Conservation (phyloP, 2,888 invertebrate species). For the Dynastes hyllus region DNA sequence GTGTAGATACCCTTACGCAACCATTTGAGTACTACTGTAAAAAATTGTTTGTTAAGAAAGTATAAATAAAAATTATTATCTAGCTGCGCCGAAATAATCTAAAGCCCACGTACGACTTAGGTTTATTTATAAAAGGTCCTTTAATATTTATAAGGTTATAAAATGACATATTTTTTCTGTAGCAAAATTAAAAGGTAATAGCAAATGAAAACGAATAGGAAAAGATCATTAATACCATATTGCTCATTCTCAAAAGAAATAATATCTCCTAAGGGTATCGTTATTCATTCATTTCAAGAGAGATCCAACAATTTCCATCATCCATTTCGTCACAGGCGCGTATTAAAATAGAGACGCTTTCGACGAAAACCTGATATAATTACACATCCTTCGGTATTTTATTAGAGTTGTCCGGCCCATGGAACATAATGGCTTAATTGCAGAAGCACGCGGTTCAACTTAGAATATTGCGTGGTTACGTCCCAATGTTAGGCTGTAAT, state of each 20-base stretch:
- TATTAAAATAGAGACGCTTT: slow-evolving; percentile 2
- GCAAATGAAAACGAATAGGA: too few species aligned
- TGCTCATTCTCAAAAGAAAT: not conserved
- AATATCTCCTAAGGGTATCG: not conserved
- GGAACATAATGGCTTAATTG: slow-evolving; percentile 47
- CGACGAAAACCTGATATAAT: slow-evolving; percentile 41
- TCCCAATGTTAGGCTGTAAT: slow-evolving; percentile 58
- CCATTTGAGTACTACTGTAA: too few species aligned
- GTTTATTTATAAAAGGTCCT: too few species aligned
- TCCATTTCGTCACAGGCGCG: not conserved
- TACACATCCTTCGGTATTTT: slow-evolving; percentile 42
- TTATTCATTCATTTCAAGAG: not conserved
- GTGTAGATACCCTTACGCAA: too few species aligned
- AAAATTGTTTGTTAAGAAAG: too few species aligned
- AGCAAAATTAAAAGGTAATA: too few species aligned
- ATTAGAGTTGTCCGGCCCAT: slow-evolving; percentile 43
- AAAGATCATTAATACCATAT: too few species aligned
- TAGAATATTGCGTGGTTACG: slow-evolving; percentile 46
- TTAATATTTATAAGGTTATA: too few species aligned
- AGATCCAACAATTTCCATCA: not conserved
- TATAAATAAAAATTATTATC: too few species aligned
- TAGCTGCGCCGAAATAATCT: too few species aligned
- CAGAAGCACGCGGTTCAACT: slow-evolving; percentile 36
- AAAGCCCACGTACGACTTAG: too few species aligned
- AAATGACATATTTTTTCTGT: too few species aligned